Evolutionary conservation across 1,140 invertebrate species (phyloP), one percentile per base, ranked within the genome.

Genomic region (Cydia fagiglandana): DNA sequence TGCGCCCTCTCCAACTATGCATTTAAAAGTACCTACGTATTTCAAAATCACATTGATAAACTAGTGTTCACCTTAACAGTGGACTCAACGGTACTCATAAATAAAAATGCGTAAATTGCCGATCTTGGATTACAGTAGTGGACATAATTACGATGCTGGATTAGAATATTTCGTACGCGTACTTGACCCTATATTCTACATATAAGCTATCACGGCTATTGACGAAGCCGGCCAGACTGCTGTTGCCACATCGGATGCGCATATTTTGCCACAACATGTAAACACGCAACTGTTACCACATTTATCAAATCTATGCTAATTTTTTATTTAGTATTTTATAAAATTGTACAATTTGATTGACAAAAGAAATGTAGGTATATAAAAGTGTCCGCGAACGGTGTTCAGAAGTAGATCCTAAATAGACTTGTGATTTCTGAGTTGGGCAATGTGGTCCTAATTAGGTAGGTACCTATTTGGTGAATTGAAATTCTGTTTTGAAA

Each of bases 261-360:
- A 38, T 34, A 68, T 70, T 70, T 70, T 70, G 66, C 38, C 66
- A 70, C 15, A 38, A 15, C 64, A 10, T 41, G 34, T 2, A 70
- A 70, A 41, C n/a, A 20, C 34, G 66, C n/a, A 70, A 70, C n/a
- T 70, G 15, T 70, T 70, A 3, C 66, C 10, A 70, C 15, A 70
- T 5, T 4, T 17, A 30, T 45, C 12, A 68, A 24, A 20, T 61
- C 7, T 61, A 61, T 61, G 56, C 17, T 61, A 61, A 61, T 61
- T 9, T 1, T 24, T 61, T 61, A 61, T 61, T 61, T 24, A 17
- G n/a, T 4, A 56, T 56, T 56, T 24, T 20, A 61, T 61, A 24
- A 0, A 7, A 24, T 12, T 61, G 17, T 61, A 47, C 13, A 15
- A 13, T 47, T 47, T 12, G 45, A 15, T 47, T 47, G 45, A 15